Evolutionary conservation across 2,888 invertebrate genomes (phyloP).

Genomic region (Alloplasta piceator): DNA sequence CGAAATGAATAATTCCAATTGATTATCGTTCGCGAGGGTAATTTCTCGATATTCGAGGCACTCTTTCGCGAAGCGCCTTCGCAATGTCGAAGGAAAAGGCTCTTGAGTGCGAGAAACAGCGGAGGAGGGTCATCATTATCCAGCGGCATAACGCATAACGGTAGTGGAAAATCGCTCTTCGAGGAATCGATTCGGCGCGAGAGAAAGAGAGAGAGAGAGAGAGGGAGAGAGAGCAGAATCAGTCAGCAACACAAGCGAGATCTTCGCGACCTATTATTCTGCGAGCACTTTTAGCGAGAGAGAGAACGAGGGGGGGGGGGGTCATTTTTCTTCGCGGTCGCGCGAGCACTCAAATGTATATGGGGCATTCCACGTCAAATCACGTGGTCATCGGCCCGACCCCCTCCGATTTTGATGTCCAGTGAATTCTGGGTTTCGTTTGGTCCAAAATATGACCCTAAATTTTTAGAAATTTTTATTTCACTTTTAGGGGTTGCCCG

Average conservation of each 20-base stretch:
- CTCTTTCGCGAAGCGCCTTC: neutral
- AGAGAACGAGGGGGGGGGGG: neutral
- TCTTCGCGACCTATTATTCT: conserved; percentile 26
- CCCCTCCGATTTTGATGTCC: too few species aligned
- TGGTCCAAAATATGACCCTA: too few species aligned
- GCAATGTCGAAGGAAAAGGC: neutral
- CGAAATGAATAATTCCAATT: conserved; percentile 57
- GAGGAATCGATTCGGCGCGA: conserved; percentile 54
- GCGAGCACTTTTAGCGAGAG: neutral
- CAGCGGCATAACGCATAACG: conserved; percentile 42
- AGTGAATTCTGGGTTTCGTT: too few species aligned
- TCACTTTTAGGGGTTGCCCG: too few species aligned
- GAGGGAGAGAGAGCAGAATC: conserved; percentile 9
- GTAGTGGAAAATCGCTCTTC: conserved; percentile 59
- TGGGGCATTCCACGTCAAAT: too few species aligned
- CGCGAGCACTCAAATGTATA: neutral
- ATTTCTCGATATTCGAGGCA: conserved; percentile 45
- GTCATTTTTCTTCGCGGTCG: conserved; percentile 12
- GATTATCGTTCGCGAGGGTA: conserved; percentile 45
- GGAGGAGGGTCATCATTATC: conserved; percentile 16
- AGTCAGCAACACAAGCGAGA: conserved; percentile 26
- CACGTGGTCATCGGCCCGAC: too few species aligned
- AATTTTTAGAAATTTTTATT: too few species aligned
- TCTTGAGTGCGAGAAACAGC: neutral
- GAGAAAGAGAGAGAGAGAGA: conserved; percentile 16